Conservation (phyloP, 2,113 vertebrate species). For the Steatornis caripensis region DNA sequence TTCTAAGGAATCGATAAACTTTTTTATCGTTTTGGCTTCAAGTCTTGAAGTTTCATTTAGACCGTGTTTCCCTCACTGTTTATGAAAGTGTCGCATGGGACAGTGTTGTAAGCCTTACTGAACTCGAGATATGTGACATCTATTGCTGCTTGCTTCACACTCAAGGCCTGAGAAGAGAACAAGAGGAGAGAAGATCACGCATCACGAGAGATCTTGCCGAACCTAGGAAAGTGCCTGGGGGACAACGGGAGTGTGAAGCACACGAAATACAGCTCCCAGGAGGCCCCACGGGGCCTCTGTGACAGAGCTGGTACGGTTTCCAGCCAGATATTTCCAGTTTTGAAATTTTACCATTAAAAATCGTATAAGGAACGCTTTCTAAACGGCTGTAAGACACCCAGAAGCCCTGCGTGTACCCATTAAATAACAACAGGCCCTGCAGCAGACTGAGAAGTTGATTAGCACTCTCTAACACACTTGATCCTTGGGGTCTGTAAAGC, state of each 20-base stretch:
- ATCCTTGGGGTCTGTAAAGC: neutral
- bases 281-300: rapidly evolving
- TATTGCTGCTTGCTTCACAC: neutral
- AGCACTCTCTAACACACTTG: neutral
- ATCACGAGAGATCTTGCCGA: neutral
- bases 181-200: neutral
- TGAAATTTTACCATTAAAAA: neutral
- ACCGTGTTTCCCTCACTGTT: neutral
- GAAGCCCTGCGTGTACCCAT: neutral
- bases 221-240: rapidly evolving
- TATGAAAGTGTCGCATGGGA: neutral
- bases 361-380: neutral
- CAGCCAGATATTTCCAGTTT: neutral
- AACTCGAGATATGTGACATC: neutral
- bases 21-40: neutral
- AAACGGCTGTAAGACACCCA: neutral
- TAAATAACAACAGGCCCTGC: neutral
- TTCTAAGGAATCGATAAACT: neutral
- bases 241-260: neutral
- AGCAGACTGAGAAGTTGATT: neutral
- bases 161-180: neutral
- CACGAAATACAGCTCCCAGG: neutral
- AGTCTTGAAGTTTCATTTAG: neutral
- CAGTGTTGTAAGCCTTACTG: neutral
- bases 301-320: neutral